Base-by-base conservation (phyloP, 2,888 invertebrate species). In the Pomacea canaliculata region DNA sequence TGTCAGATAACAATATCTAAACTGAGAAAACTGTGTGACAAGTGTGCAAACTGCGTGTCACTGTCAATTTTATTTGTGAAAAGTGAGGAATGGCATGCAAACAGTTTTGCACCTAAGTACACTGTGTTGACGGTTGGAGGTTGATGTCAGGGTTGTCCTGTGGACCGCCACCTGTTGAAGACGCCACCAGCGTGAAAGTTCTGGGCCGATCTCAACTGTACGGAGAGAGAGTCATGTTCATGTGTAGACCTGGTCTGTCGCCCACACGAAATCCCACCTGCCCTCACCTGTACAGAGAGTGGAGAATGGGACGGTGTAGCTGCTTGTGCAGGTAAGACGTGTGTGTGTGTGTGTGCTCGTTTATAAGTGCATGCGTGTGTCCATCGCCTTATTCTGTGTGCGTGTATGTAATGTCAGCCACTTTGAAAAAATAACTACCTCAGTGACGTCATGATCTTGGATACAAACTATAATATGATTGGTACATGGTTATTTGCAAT, bases 301-400 rank as follows among this genome's bases (percentile, higher is more conserved):
- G 94, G 94, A 82, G 81, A 88, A 19, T 93, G 93, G 93, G 92
- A 92, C 82, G 88, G 91, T 16, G 85, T 89, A 16, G 92, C 93
- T 1, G 82, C 85, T 3, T 93, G 93, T 82, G 83, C 87, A 67
- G 87, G 89, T 89, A 83, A 71, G 10, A 19, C 18, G 0, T 3
- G 19, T 63, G 18, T 10, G 10, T 13, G 10, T 56, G 10, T 16
- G 3, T 56, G 10, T 16, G 10, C 8, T 4, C 8, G 51, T 56
- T 56, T 16, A 7, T 16, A 7, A 2, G 51, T 56, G 16, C 8
- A 8, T 56, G 51, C 4, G 16, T 46, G 67, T 37, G 67, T 67
- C 3, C 12, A 7, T 48, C 13, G 48, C 13, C 10, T 7, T 16
- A 8, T 67, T 9, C 4, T 10, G 37, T 67, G 67, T 37, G n/a